Evolutionary conservation across 2,797 vertebrate genomes (phyloP), one percentile per base, ranked within the genome.

Genomic region (Gymnothorax reevesii): DNA sequence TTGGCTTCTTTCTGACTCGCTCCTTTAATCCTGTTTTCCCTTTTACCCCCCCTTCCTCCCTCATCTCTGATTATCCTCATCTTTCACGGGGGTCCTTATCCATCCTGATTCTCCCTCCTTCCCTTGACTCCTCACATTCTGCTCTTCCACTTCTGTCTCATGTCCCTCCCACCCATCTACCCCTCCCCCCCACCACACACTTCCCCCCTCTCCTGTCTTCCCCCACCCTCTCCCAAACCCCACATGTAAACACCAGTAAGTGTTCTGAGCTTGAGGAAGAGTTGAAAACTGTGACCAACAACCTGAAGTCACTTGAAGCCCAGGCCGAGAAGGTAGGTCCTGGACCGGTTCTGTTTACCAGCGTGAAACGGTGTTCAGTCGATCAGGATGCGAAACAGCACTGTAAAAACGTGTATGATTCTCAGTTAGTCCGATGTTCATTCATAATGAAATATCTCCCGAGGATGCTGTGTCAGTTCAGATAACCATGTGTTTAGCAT

Each of bases 231-330:
- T 91, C 92, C 25, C 82, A 57, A 12, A 59, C 55, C 73, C 86
- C 82, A 91, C 90, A 91, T 95, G 94, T 91, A 93, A 97, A 97
- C 95, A 90, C 95, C 97, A 99, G 99, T 97, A 99, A 99, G 98
- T 99, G 98, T 96, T 94, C 97, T 97, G 98, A 99, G 94, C 98
- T 99, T 97, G 99, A 99, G 97, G 99, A 99, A 96, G 99, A 99
- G 94, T 97, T 99, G 98, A 99, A 99, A 99, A 99, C 98, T 96
- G 98, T 99, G 97, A 99, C 97, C 96, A 99, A 99, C 98, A 99
- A 98, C 97, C 96, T 99, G 97, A 99, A 99, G 97, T 99, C 99
- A 93, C 97, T 99, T 98, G 99, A 99, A 96, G 99, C 99, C 97
- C 99, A 99, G 97, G 98, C 98, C 93, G 99, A 99, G 96, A 99